Evolutionary conservation across 2,113 vertebrate genomes (phyloP).

Genomic region (Catagonus wagneri): DNA sequence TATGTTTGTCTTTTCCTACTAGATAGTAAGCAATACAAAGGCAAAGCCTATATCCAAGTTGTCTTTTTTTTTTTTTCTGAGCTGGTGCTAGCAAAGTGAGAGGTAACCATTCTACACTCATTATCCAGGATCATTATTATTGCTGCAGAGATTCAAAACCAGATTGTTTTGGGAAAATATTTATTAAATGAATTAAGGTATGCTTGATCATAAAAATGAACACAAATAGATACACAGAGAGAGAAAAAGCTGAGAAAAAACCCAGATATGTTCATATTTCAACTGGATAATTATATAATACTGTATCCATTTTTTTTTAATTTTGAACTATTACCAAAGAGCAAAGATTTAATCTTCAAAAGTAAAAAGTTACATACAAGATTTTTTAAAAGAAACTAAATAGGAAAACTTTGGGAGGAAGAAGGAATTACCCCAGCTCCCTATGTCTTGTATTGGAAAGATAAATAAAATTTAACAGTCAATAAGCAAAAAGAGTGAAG

Average conservation of each 20-base stretch:
- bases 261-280: background rate
- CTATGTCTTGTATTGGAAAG: background rate
- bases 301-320: background rate
- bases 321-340: background rate
- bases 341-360: slow-evolving; percentile 51
- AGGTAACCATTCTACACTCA: background rate
- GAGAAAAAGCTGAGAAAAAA: background rate
- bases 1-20: background rate
- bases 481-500: background rate
- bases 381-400: slow-evolving; percentile 64
- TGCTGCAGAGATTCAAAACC: background rate
- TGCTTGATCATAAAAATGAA: slow-evolving; percentile 25
- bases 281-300: slow-evolving; percentile 32
- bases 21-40: background rate
- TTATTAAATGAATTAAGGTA: slow-evolving; percentile 1
- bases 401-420: background rate
- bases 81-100: background rate
- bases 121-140: background rate
- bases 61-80: background rate
- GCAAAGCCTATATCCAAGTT: background rate
- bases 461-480: slow-evolving; percentile 31
- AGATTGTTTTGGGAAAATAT: background rate
- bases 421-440: background rate
- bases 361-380: slow-evolving; percentile 50
- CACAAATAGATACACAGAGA: background rate